A percentile compares a stretch with the other conserved stretches of the same genome.
These are phyloP conservation scores for Selene dorsalis DNA, from an alignment of 2,797 vertebrate species.

Conservation along the genomic window DNA sequence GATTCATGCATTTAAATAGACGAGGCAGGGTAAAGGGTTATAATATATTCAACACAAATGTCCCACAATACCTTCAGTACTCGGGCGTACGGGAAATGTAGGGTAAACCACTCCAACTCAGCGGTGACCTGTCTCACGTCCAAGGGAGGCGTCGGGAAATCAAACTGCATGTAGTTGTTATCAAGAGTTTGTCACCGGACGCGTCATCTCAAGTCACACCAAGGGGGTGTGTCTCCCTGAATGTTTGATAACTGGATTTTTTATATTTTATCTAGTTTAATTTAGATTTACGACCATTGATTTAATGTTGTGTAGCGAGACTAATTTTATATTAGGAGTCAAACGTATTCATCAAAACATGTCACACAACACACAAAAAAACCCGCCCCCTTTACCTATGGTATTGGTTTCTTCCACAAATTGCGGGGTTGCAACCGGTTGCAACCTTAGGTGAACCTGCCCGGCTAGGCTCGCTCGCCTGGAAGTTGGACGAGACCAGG, in stretches of 20 bases:
- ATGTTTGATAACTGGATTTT: too few species aligned
- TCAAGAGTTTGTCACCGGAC: not conserved
- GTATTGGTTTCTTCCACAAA: not conserved
- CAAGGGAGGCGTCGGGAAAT: too few species aligned
- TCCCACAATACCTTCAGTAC: not conserved
- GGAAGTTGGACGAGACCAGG: too few species aligned
- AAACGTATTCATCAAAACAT: not conserved
- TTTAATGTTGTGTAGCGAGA: not conserved
- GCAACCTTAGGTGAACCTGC: too few species aligned
- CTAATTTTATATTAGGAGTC: not conserved
- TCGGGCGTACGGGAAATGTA: not conserved
- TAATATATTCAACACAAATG: not conserved
- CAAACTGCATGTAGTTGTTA: not conserved
- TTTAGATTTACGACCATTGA: not conserved
- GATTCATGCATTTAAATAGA: not conserved
- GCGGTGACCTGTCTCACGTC: too few species aligned
- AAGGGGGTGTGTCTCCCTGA: too few species aligned
- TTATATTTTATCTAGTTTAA: not conserved
- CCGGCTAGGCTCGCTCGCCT: too few species aligned
- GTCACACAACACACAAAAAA: not conserved
- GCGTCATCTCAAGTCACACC: too few species aligned
- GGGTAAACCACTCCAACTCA: not conserved
- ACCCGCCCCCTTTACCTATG: too few species aligned
- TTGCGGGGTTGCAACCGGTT: too few species aligned
- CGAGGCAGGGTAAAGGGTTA: not conserved